phyloP scores from a whole-genome alignment of 2,113 vertebrate genomes.

The Lipophrys pholis region DNA sequence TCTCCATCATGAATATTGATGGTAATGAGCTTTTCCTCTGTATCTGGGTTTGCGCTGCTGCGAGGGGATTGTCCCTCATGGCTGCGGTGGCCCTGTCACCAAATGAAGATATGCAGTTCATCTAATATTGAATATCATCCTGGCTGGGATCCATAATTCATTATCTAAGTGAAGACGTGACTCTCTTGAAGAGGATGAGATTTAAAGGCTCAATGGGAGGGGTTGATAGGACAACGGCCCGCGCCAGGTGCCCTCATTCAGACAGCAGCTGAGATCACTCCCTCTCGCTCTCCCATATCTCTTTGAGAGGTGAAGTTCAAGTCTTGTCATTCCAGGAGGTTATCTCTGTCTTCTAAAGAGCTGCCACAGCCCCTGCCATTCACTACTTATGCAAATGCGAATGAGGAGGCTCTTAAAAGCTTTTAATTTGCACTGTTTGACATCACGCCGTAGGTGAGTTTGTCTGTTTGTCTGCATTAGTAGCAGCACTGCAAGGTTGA shows the following conservation, averaged over 20 bases:
- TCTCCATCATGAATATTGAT: slow-evolving; percentile 73
- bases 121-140: slow-evolving; percentile 82
- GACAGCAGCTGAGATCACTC: slow-evolving; percentile 54
- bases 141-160: slow-evolving; percentile 80
- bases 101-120: slow-evolving; percentile 79
- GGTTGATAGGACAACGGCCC: slow-evolving; percentile 60
- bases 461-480: slow-evolving; percentile 27
- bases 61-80: slow-evolving; percentile 73
- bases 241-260: slow-evolving; percentile 69
- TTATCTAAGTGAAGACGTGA: slow-evolving; percentile 81
- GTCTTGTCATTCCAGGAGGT: slow-evolving; percentile 65
- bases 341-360: slow-evolving; percentile 59
- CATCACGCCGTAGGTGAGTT: slow-evolving; percentile 52
- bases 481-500: slow-evolving; percentile 2
- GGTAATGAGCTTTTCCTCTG: slow-evolving; percentile 70
- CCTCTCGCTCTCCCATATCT: slow-evolving; percentile 40
- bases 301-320: slow-evolving; percentile 59
- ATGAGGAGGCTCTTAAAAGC: slow-evolving; percentile 53
- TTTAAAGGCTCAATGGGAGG: slow-evolving; percentile 73
- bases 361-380: slow-evolving; percentile 28
- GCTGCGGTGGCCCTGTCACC: slow-evolving; percentile 64
- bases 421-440: slow-evolving; percentile 63
- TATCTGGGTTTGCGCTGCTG: slow-evolving; percentile 54
- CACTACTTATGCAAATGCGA: slow-evolving; percentile 62
- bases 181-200: slow-evolving; percentile 77